A percentile compares a stretch with the other conserved stretches of the same genome.
Conservation (phyloP, 2,888 invertebrate species). For the Reticulitermes lucifugus region DNA sequence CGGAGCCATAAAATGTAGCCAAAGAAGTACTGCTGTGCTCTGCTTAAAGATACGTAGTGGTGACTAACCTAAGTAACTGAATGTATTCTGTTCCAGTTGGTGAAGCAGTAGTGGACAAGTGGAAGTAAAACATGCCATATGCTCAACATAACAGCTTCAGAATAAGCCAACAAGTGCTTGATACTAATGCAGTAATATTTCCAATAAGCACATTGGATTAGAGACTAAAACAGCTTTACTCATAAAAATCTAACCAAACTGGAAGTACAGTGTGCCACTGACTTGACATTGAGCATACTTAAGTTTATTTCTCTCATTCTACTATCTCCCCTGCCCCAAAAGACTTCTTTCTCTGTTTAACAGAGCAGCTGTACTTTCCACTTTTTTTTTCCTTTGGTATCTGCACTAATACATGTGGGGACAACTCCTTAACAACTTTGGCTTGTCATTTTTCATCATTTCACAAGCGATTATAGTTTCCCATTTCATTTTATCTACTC, state of each 20-base stretch:
- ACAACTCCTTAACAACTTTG: slow-evolving; percentile 42
- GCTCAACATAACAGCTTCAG: slow-evolving; percentile 33
- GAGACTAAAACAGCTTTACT: slow-evolving; percentile 19
- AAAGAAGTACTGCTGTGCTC: neutral
- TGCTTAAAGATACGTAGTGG: neutral
- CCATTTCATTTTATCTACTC: slow-evolving; percentile 5
- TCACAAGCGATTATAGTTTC: slow-evolving; percentile 13
- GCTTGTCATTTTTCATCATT: slow-evolving; percentile 14
- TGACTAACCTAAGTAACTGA: neutral
- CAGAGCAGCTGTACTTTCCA: slow-evolving; percentile 35
- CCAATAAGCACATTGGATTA: slow-evolving; percentile 14
- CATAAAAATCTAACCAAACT: slow-evolving; percentile 18
- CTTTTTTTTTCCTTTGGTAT: neutral
- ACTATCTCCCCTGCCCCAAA: neutral
- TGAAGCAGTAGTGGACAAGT: slow-evolving; percentile 51
- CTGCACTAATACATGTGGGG: slow-evolving; percentile 24
- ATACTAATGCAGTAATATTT: slow-evolving; percentile 33
- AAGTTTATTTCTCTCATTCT: neutral
- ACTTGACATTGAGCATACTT: neutral
- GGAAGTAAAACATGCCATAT: slow-evolving; percentile 36
- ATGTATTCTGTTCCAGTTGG: slow-evolving; percentile 51
- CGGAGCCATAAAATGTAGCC: neutral
- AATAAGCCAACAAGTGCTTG: slow-evolving; percentile 43
- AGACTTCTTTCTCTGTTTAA: slow-evolving; percentile 23
- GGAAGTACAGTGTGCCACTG: slow-evolving; percentile 24